A percentile compares a stretch with the other conserved stretches of the same genome.
These are phyloP conservation scores for Thymallus thymallus DNA, from an alignment of 2,113 vertebrate genomes.

Conservation along the genomic window DNA sequence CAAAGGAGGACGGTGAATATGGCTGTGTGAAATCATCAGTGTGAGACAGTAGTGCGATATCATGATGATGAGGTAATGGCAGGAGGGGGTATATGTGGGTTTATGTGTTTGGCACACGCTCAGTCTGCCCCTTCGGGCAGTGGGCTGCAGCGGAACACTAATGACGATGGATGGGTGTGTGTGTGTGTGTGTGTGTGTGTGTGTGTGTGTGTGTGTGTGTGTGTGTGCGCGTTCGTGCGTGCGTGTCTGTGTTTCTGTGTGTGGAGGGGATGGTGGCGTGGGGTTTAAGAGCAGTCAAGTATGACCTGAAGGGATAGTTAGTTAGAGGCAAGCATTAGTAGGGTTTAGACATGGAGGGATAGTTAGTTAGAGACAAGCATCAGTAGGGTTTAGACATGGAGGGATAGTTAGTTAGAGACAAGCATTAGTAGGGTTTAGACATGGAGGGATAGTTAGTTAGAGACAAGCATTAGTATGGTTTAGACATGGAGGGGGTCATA, in stretches of 20 bases:
- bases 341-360: too few relatives aligned
- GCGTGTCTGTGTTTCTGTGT: constrained; percentile 33
- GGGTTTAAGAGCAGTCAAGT: too few relatives aligned
- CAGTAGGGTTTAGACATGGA: too few relatives aligned
- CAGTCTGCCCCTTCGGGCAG: constrained; percentile 55
- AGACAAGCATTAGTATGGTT: too few relatives aligned
- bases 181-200: constrained; percentile 3
- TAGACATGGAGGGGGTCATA: too few relatives aligned
- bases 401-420: too few relatives aligned
- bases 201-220: neutral
- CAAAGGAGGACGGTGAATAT: constrained; percentile 56
- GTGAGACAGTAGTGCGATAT: constrained; percentile 70
- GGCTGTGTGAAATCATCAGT: constrained; percentile 66
- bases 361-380: too few relatives aligned
- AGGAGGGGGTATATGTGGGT: constrained; percentile 54
- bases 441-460: too few relatives aligned
- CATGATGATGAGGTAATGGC: constrained; percentile 74
- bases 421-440: too few relatives aligned
- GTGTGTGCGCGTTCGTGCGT: constrained; percentile 22
- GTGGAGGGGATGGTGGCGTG: neutral
- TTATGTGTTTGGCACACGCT: constrained; percentile 70
- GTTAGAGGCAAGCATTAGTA: too few relatives aligned
- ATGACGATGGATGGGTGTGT: constrained; percentile 65
- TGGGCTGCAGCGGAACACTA: constrained; percentile 62
- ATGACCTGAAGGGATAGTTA: too few relatives aligned